Evolutionary conservation across 1,140 invertebrate species (phyloP).

Genomic region (Lordiphosa collinella): DNA sequence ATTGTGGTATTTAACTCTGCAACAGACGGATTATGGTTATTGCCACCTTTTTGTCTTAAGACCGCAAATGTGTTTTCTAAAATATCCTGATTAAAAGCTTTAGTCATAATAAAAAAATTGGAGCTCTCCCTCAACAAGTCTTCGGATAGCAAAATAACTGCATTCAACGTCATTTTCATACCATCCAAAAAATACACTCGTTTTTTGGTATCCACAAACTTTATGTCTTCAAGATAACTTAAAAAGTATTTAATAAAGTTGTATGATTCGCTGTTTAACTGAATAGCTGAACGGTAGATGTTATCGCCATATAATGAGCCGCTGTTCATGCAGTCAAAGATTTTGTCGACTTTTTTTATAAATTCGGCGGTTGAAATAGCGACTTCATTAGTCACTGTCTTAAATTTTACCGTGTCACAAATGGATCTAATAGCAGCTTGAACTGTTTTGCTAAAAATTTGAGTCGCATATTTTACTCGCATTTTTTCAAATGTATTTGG

Average conservation of each 20-base stretch:
- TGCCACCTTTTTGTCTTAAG: slow-evolving; percentile 1
- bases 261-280: not conserved
- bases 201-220: not conserved
- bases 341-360: too few relatives aligned
- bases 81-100: not conserved
- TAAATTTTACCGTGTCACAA: too few relatives aligned
- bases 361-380: too few relatives aligned
- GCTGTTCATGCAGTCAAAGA: too few relatives aligned
- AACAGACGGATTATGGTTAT: not conserved
- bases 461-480: too few relatives aligned
- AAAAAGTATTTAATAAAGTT: not conserved
- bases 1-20: not conserved
- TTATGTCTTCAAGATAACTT: not conserved
- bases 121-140: not conserved
- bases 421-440: too few relatives aligned
- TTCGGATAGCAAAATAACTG: not conserved
- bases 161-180: not conserved
- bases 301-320: not conserved
- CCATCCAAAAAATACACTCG: not conserved
- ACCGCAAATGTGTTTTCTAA: slow-evolving; percentile 1
- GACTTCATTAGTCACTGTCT: too few relatives aligned
- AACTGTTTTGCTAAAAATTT: too few relatives aligned
- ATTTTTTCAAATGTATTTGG: too few relatives aligned
- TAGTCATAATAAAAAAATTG: not conserved
- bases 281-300: not conserved